Percentiles rank a stretch among this genome's conserved stretches.
phyloP scores from a whole-genome alignment of 2,888 invertebrate genomes.

The Conomelus anceps region DNA sequence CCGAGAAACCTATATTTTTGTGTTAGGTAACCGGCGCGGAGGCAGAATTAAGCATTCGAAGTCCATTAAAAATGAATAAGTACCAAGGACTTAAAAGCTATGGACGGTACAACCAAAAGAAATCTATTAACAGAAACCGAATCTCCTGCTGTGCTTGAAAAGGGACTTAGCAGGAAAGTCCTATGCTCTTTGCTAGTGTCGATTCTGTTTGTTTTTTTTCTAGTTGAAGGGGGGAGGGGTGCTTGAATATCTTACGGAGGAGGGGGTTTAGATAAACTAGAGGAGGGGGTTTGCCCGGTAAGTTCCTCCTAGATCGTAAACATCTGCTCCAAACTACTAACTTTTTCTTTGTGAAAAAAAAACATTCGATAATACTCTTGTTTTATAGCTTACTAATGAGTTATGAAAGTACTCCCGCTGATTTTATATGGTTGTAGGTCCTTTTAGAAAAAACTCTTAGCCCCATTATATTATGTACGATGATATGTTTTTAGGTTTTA shows the following conservation, averaged over 20 bases:
- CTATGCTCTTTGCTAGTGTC: neutral
- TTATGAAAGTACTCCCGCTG: neutral
- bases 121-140: neutral
- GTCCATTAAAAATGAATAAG: neutral
- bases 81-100: neutral
- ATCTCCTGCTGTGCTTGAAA: neutral
- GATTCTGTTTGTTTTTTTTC: neutral
- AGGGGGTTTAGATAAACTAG: no score
- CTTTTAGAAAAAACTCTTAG: neutral
- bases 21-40: neutral
- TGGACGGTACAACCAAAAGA: neutral
- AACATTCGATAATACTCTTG: neutral
- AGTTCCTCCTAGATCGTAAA: neutral
- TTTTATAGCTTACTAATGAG: neutral
- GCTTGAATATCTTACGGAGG: no score
- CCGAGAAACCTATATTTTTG: neutral
- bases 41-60: neutral
- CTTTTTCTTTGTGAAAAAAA: neutral
- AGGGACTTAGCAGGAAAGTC: neutral
- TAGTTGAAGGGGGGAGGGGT: neutral
- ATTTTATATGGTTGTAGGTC: neutral
- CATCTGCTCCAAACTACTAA: neutral
- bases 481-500: neutral
- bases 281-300: no score
- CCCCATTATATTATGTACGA: neutral